Percentiles rank a stretch among this genome's conserved stretches.
These are phyloP conservation scores for Hapalemur alaotrensis DNA, from an alignment of 2,797 vertebrate genomes.

Conservation along the genomic window DNA sequence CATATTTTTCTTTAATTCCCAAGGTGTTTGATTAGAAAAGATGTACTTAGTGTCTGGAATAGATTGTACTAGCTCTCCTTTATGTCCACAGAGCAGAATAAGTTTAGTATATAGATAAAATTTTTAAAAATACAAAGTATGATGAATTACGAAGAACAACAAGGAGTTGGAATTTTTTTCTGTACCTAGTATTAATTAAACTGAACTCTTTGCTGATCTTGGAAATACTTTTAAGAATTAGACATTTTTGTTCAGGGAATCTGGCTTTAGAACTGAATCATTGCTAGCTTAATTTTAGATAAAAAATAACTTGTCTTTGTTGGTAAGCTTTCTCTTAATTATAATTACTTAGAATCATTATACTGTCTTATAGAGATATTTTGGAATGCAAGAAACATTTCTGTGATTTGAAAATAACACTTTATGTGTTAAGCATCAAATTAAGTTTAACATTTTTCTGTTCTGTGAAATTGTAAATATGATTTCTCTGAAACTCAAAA, in stretches of 20 bases:
- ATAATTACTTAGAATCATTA: constrained; percentile 16
- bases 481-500: constrained; percentile 11
- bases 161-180: background rate
- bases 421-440: constrained; percentile 21
- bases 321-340: background rate
- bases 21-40: background rate
- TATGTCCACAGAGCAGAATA: background rate
- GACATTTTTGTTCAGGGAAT: background rate
- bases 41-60: background rate
- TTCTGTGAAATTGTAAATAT: constrained; percentile 51
- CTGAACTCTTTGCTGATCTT: background rate
- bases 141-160: background rate
- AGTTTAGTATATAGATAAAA: background rate
- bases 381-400: background rate
- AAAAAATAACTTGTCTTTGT: background rate
- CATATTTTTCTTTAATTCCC: background rate
- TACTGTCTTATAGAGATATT: background rate
- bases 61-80: background rate
- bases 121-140: background rate
- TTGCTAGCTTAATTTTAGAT: background rate
- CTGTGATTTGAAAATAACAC: constrained; percentile 47
- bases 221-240: background rate
- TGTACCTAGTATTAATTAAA: background rate
- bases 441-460: constrained; percentile 41
- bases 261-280: background rate